Evolutionary conservation across 30 jellyfish, hydroid and myxozoan species (phyloP), one percentile per base, ranked within the genome.

Genomic region (Aurelia coerulea): DNA sequence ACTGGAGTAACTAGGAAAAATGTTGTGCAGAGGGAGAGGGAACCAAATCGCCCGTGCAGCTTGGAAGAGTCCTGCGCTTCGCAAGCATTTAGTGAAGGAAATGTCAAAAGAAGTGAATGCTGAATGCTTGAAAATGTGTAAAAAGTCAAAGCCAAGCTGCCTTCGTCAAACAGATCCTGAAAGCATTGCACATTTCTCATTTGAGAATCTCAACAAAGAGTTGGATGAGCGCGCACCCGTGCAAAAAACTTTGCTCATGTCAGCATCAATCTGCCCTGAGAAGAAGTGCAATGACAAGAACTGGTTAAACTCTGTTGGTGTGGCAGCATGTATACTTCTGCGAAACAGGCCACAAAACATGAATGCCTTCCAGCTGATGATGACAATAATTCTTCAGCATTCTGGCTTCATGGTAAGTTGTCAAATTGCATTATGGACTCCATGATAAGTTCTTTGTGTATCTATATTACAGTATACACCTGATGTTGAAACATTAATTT

Each of bases 21-120:
- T 74, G 84, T 46, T 74, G 10, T 46, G 69, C 53, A 74, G 84
- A 39, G 84, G 84, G 41, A 74, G 73, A 5, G 49, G 29, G 41
- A 33, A 50, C 35, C 84, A 74, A 54, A 54, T 74, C 42, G 84
- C 74, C 42, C n/a, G 53, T 33, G 68, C 84, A 2, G 67, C 42
- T 15, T 74, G 84, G 84, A 46, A 53, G 72, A 16, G 53, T 41
- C 31, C 49, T 35, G 49, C 51, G 5, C 18, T 74, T 18, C 49
- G 71, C 49, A 52, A 46, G 14, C 49, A 46, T 32, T 19, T 74
- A 32, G 51, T 54, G 67, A 54, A 41, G 71, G 51, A 18, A 54
- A 10, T 72, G 1, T 69, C 9, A 1, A 41, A 41, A 32, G 82
- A 72, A 39, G 4, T 72, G 37, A 72, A 72, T 32, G 19, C 18